A percentile compares a stretch with the other conserved stretches of the same genome.
Conservation (phyloP, 2,113 vertebrate genomes). For the Crotalus viridis region DNA sequence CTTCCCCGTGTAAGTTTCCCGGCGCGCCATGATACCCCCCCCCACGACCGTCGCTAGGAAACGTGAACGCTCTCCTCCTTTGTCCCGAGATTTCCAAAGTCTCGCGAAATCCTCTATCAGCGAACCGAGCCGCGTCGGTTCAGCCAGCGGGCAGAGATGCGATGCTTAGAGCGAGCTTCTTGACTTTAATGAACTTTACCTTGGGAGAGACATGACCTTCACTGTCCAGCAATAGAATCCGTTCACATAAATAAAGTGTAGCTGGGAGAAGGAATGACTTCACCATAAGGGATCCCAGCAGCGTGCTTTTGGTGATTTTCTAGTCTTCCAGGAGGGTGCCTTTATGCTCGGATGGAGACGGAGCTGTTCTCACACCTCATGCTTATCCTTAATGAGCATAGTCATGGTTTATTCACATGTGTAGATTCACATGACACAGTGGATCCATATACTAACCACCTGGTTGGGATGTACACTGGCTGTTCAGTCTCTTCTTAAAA, state of each 20-base stretch:
- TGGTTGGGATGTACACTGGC: background rate
- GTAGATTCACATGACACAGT: background rate
- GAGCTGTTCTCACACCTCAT: background rate
- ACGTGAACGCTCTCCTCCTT: background rate
- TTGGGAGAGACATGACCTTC: background rate
- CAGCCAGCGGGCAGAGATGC: background rate
- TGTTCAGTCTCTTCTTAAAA: background rate
- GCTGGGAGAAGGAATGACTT: background rate
- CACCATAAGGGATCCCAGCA: background rate
- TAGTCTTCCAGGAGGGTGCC: background rate
- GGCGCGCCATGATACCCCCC: background rate
- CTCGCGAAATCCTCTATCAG: conserved; percentile 31
- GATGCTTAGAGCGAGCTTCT: background rate
- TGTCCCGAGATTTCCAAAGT: background rate
- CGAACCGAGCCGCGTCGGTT: background rate
- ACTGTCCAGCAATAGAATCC: background rate
- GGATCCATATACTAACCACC: background rate
- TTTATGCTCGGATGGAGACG: background rate
- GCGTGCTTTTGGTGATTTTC: background rate
- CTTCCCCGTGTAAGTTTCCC: background rate
- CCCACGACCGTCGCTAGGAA: conserved; percentile 15
- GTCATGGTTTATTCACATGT: background rate
- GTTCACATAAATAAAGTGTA: background rate
- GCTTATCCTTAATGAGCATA: background rate
- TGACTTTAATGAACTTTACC: background rate